Base-by-base conservation (phyloP, 2,888 invertebrate species). In the Athrips mouffetella region DNA sequence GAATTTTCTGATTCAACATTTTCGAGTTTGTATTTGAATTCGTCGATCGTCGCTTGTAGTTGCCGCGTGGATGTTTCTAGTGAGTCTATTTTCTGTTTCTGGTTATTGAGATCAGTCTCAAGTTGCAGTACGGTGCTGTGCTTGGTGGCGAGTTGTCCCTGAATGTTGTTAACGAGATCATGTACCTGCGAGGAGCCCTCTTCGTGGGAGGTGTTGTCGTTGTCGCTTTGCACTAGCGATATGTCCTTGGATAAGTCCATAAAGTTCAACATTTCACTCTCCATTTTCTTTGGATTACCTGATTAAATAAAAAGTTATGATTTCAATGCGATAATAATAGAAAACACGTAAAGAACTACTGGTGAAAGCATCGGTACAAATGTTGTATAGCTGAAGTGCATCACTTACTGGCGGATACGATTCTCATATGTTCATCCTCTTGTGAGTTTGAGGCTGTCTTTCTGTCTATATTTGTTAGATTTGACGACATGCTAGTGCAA, bases 191-290 rank as follows among this genome's bases (percentile, higher is more conserved):
- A 6, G 7, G 25, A 11, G 23, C 40, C 25, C 25, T 40, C 25
- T 13, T 23, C 23, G 49, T 63, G 60, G 13, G 56, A 52, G 44
- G 67, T 55, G 60, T 57, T 70, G 55, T 82, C 83, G 50, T 57
- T 73, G 52, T 80, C 81, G 61, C 77, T 83, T 53, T 75, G 73
- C 21, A 79, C 73, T 55, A 78, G 60, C 16, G 78, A 80, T 50
- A 80, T 71, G 45, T 80, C 80, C 64, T 73, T 79, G 23, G 80
- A 77, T 57, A 76, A 69, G 48, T 83, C 77, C 68, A 82, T 73
- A 45, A 79, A 77, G 29, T 65, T 56, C 16, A 58, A 4, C 68
- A 48, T 45, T 76, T 75, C 53, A 65, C 73, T 35, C 72, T 60
- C 59, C 47, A 57, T 62, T 11, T 59, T 51, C 42, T 65, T 39